Base-by-base conservation (phyloP, 2,888 invertebrate genomes). In the Ophion ellenae region DNA sequence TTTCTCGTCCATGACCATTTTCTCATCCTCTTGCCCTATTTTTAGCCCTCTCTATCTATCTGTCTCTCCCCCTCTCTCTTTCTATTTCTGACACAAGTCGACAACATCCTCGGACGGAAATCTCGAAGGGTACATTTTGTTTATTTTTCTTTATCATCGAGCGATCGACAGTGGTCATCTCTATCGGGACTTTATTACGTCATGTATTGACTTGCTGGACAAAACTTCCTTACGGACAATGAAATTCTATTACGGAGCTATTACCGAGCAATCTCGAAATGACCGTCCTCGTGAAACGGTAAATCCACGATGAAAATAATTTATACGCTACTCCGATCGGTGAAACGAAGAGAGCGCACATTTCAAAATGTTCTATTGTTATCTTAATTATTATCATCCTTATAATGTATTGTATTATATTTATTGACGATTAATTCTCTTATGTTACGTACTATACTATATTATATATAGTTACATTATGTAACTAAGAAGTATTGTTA, bases 1-100 rank as follows among this genome's bases (percentile, higher is more conserved):
- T n/a, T 78, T 57, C 32, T 66, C 53, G n/a, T 79, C 45, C 82
- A 47, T 28, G 61, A 28, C 61, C n/a, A 47, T 53, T 67, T 61
- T 63, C 20, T 76, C 69, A 70, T 70, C 47, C 45, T 59, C 47
- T 14, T 47, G 14, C 14, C 14, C 14, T 2, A 11, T 14, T 47
- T 47, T 9, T 14, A 11, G 3, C 47, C 47, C n/a, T 24, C 69
- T 32, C 20, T 5, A 14, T 59, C 28, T 45, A 17, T 78, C 53
- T 59, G 11, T n/a, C 40, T 61, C 40, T 14, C 17, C 63, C 14
- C 14, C 53, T 28, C 32, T 36, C 32, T 66, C 36, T n/a, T 32
- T 66, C 14, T 36, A 6, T 20, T n/a, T 66, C 32, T 67, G 36
- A 40, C 36, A 36, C 17, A 14, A 11, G 17, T 47, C 47, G 47